Percentiles rank a stretch among this genome's conserved stretches.
Conservation (phyloP, 2,888 invertebrate genomes). For the Pachliopta kotzebuea region DNA sequence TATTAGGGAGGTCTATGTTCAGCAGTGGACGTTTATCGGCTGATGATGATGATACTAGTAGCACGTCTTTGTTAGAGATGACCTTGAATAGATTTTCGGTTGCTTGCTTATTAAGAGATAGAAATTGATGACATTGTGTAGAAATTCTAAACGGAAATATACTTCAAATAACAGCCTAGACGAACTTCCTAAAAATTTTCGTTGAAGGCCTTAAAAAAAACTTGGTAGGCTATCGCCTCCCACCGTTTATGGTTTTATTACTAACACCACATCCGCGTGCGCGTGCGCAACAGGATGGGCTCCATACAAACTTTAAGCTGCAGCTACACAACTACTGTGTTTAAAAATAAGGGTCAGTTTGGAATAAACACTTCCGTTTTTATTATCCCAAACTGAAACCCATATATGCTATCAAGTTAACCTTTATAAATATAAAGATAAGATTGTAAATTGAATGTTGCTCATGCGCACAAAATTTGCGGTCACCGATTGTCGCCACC, state of each 20-base stretch:
- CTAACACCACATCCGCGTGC: conserved; percentile 65
- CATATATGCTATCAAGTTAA: not conserved
- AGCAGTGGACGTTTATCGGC: no score
- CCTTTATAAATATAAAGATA: not conserved
- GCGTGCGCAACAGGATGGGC: conserved; percentile 63
- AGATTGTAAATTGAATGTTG: conserved; percentile 8
- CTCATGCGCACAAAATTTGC: conserved; percentile 14
- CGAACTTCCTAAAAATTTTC: not conserved
- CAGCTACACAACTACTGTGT: conserved; percentile 28
- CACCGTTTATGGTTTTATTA: conserved; percentile 40
- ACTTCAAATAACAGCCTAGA: no score
- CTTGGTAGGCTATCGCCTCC: conserved; percentile 30
- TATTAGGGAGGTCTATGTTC: no score
- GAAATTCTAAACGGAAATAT: no score
- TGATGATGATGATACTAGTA: no score
- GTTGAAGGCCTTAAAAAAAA: conserved; percentile 14
- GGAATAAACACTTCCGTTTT: not conserved
- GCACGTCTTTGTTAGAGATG: no score
- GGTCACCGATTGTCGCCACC: conserved; percentile 32
- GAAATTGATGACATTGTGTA: no score
- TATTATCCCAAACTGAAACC: conserved; percentile 12
- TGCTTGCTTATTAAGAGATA: no score
- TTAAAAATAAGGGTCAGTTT: conserved; percentile 34
- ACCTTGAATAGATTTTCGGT: no score
- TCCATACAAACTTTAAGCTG: conserved; percentile 32